Conservation (phyloP, 2,797 vertebrate genomes). For the Perdix hodgsoniae region DNA sequence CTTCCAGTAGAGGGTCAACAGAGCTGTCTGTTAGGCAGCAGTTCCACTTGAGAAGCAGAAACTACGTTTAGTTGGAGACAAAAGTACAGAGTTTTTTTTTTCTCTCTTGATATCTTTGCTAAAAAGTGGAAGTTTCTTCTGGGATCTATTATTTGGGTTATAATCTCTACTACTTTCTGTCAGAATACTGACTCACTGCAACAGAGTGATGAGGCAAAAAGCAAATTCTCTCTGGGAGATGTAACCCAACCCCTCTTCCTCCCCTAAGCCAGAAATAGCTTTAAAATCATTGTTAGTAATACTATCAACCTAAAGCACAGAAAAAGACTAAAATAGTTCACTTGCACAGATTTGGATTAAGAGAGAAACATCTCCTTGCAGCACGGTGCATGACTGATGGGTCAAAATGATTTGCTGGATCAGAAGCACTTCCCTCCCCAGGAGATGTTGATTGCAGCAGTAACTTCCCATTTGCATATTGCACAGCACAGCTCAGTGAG, state of each 20-base stretch:
- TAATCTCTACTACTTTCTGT: constrained; percentile 43
- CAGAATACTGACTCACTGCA: background rate
- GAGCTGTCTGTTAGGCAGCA: constrained; percentile 23
- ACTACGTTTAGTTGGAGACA: constrained; percentile 6
- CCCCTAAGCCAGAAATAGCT: constrained; percentile 16
- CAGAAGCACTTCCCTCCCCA: background rate
- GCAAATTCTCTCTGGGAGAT: background rate
- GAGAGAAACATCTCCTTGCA: background rate
- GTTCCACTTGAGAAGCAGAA: constrained; percentile 28
- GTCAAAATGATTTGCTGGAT: constrained; percentile 37
- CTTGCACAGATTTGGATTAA: background rate
- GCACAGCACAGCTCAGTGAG: background rate
- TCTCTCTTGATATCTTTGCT: constrained; percentile 3
- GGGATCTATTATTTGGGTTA: constrained; percentile 43
- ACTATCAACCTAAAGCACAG: background rate
- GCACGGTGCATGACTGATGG: background rate
- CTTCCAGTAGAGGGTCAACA: constrained; percentile 1
- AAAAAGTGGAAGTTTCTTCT: constrained; percentile 6
- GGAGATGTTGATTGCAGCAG: constrained; percentile 19
- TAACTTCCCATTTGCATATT: constrained; percentile 41
- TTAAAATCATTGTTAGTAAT: constrained; percentile 15
- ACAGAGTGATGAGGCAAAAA: constrained; percentile 2
- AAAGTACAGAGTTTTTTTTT: background rate
- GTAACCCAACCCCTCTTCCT: background rate
- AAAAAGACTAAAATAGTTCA: background rate